Base-by-base conservation (phyloP, 1,140 invertebrate genomes). In the Microplitis demolitor region DNA sequence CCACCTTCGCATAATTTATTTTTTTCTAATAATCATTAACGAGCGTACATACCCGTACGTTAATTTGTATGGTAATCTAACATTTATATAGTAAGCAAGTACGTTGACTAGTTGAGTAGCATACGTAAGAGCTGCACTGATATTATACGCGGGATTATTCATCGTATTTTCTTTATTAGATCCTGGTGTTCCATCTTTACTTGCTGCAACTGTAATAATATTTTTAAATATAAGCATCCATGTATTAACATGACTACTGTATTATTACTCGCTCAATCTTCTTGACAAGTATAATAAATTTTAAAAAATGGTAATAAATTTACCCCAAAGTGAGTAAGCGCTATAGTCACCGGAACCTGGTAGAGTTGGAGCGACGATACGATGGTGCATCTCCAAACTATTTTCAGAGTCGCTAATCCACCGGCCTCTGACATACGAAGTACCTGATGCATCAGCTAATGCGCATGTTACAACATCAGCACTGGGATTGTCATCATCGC, bases 51-150 rank as follows among this genome's bases (percentile, higher is more conserved):
- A 94, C 93, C 91, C 93, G 82, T 94, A 94, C 72, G 89, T 87
- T 76, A 95, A 88, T 84, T 92, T 91, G 78, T 92, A 91, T 39
- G 94, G 95, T 79, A 96, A 85, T 78, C 90, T 87, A 61, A 94
- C 88, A 85, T 95, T 92, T 51, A 96, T 87, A 81, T 93, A 93
- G 87, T 91, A 93, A 37, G 94, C 92, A 66, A 96, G 84, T 75
- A 95, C 88, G 81, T 92, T 91, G n/a, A 94, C 89, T 73, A 96
- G 87, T 88, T 97, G 95, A 69, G 94, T 92, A 14, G 92, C 91
- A 82, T 95, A 95, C 61, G 92, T 92, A 37, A 96, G 88, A 60
- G 92, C 95, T 50, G 94, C 94, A 80, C 90, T 91, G 63, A 95
- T 93, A 70, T 90, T 91, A 80, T 92, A 92, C 9, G 91, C 92